Conservation (phyloP, 1,140 invertebrate species). For the Apis dorsata region DNA sequence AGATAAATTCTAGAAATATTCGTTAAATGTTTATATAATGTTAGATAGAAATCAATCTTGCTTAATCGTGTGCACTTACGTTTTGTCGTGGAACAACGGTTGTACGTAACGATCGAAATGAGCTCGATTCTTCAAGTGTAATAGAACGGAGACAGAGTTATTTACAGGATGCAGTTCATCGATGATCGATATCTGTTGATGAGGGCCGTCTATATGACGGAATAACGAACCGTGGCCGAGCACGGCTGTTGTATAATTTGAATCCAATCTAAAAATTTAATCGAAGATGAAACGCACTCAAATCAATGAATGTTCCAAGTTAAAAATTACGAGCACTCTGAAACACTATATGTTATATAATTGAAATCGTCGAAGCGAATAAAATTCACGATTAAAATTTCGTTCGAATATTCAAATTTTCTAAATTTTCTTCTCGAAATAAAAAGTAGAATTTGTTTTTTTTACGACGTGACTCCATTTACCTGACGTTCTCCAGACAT, state of each 20-base stretch:
- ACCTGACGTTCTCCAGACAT: constrained; percentile 81
- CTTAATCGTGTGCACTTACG: constrained; percentile 41
- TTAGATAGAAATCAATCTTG: not conserved
- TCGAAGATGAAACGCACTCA: not conserved
- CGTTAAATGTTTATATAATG: no score
- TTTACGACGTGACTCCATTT: constrained; percentile 60
- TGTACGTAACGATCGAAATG: constrained; percentile 83
- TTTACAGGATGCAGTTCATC: constrained; percentile 80
- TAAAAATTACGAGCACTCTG: no score
- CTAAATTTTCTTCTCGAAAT: not conserved
- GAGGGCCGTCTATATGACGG: constrained; percentile 81
- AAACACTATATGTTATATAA: no score
- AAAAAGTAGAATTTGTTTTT: not conserved
- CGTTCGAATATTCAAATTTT: not conserved
- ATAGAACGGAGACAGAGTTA: constrained; percentile 80
- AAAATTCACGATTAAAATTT: not conserved
- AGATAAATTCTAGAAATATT: constrained; percentile 67
- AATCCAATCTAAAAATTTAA: constrained; percentile 78
- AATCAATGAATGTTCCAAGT: no score
- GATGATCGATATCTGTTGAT: constrained; percentile 84
- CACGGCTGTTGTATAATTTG: constrained; percentile 83
- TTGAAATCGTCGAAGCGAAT: not conserved
- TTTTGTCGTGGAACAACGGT: constrained; percentile 79
- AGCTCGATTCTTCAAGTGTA: constrained; percentile 82
- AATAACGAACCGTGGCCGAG: constrained; percentile 84